Percentiles rank a stretch among this genome's conserved stretches.
These are phyloP conservation scores for Conus ventricosus DNA, from an alignment of 1,140 invertebrate species.

Conservation along the genomic window DNA sequence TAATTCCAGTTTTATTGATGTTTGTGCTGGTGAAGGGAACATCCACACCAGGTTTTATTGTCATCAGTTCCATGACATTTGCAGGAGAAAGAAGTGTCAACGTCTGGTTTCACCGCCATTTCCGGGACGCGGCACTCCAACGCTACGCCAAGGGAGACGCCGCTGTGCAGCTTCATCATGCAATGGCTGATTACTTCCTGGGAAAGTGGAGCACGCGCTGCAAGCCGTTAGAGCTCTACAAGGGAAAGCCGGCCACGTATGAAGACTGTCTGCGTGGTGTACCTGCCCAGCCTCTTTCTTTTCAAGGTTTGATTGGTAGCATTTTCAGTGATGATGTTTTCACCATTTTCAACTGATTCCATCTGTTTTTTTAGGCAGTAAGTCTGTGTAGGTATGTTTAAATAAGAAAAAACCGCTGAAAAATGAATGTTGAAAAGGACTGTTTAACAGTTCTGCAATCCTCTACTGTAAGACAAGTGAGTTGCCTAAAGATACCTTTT, in stretches of 20 bases:
- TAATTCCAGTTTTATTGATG: too few relatives aligned
- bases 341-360: too few relatives aligned
- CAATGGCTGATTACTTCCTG: constrained; percentile 59
- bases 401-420: too few relatives aligned
- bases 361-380: too few relatives aligned
- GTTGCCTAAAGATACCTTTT: too few relatives aligned
- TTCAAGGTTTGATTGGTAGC: constrained; percentile 21
- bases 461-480: too few relatives aligned
- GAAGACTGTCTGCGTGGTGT: constrained; percentile 54
- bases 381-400: too few relatives aligned
- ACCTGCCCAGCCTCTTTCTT: constrained; percentile 56
- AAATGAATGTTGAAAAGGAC: too few relatives aligned
- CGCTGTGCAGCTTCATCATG: constrained; percentile 40
- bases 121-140: constrained; percentile 92
- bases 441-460: too few relatives aligned
- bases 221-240: constrained; percentile 61
- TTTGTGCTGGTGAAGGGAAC: too few relatives aligned
- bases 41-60: too few relatives aligned
- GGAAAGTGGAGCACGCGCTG: constrained; percentile 57
- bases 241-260: constrained; percentile 60
- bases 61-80: too few relatives aligned
- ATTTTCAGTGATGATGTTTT: not conserved
- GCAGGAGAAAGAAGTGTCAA: constrained; percentile 80
- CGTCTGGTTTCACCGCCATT: constrained; percentile 89
- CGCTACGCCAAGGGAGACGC: constrained; percentile 79